phyloP scores from a whole-genome alignment of 2,113 vertebrate genomes.

The Micronycteris hirsuta region DNA sequence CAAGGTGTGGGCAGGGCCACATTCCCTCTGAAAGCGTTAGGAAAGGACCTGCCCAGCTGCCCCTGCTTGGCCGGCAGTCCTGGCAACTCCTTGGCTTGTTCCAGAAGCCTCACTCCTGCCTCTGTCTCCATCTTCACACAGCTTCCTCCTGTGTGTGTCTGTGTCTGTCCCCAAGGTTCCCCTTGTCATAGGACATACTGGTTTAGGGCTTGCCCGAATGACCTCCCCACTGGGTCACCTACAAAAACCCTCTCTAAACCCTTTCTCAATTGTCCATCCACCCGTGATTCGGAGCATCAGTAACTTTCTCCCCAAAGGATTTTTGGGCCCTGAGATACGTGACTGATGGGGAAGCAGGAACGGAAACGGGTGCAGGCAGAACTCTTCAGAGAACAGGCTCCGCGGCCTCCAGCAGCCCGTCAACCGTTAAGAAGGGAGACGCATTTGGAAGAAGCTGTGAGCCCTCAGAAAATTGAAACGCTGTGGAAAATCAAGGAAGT shows the following conservation, averaged over 20 bases:
- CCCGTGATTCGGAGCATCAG: neutral
- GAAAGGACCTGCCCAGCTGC: neutral
- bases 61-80: neutral
- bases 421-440: neutral
- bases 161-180: neutral
- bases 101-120: neutral
- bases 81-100: neutral
- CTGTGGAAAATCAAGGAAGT: neutral
- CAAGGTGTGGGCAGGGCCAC: neutral
- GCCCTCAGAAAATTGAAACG: neutral
- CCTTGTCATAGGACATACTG: neutral
- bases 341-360: neutral
- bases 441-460: neutral
- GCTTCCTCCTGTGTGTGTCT: neutral
- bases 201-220: too few relatives aligned
- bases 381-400: neutral
- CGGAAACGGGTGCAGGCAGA: neutral
- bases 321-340: neutral
- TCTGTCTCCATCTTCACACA: neutral
- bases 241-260: neutral
- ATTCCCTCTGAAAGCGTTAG: neutral
- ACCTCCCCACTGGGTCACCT: neutral
- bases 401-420: neutral
- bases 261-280: neutral
- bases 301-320: neutral